Evolutionary conservation across 1,140 invertebrate genomes (phyloP).

Genomic region (Diploscapter pachys): DNA sequence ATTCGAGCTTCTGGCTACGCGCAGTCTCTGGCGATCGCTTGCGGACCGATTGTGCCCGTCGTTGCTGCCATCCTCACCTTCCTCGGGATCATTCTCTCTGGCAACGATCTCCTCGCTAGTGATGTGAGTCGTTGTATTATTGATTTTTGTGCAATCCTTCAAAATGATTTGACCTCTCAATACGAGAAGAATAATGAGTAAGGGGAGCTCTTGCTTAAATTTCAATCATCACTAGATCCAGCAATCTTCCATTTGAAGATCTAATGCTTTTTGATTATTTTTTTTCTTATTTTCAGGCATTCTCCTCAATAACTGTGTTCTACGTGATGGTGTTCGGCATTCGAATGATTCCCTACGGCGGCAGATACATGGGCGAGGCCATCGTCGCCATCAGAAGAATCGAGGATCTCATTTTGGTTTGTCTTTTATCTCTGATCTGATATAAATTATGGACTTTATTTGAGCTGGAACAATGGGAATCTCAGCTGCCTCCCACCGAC

Average conservation of each 20-base stretch:
- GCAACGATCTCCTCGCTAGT: constrained; percentile 66
- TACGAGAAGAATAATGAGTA: not conserved
- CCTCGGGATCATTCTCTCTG: constrained; percentile 66
- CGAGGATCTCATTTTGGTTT: constrained; percentile 62
- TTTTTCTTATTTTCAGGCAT: constrained; percentile 53
- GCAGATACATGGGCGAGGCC: constrained; percentile 59
- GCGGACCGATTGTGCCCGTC: constrained; percentile 68
- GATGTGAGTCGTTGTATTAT: constrained; percentile 62
- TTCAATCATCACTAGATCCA: too few relatives aligned
- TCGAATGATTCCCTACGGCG: constrained; percentile 59
- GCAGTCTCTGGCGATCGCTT: constrained; percentile 67
- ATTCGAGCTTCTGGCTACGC: constrained; percentile 67
- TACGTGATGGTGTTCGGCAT: constrained; percentile 61
- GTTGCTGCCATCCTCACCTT: constrained; percentile 69
- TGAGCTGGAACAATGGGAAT: constrained; percentile 33
- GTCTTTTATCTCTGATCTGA: constrained; percentile 60
- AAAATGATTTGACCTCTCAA: not conserved
- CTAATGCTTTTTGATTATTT: not conserved
- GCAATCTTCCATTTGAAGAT: too few relatives aligned
- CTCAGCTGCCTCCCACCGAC: constrained; percentile 60
- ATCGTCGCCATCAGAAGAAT: constrained; percentile 60
- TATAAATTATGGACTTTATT: not conserved
- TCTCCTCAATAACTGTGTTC: constrained; percentile 61
- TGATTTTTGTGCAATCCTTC: constrained; percentile 1
- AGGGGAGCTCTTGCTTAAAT: too few relatives aligned